Conservation (phyloP, 2,888 invertebrate species). For the Gari tellinella region DNA sequence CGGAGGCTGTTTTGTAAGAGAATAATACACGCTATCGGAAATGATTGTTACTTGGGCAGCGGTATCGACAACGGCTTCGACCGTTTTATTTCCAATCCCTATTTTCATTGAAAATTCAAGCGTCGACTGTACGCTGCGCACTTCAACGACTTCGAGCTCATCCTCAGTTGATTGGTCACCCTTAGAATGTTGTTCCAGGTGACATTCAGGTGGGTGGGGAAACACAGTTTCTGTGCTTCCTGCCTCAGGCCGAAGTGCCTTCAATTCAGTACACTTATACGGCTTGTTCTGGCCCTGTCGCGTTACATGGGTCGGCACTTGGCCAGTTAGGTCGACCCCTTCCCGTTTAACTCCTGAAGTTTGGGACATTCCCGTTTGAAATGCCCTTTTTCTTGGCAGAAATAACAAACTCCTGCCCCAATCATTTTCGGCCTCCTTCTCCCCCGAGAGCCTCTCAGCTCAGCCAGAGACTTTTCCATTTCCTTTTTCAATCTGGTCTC, state of each 20-base stretch:
- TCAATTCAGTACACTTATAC: no score
- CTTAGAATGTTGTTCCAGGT: no score
- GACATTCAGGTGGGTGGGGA: no score
- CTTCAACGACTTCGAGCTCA: no score
- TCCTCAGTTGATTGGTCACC: no score
- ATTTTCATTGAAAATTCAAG: slow-evolving; percentile 20
- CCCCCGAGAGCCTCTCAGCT: not conserved
- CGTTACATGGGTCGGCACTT: slow-evolving; percentile 1
- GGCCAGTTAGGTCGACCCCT: slow-evolving; percentile 7
- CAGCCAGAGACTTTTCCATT: no score
- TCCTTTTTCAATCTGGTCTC: no score
- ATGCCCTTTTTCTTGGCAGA: slow-evolving; percentile 14
- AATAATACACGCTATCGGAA: slow-evolving; percentile 36
- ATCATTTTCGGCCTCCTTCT: not conserved
- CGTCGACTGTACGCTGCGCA: slow-evolving; percentile 19
- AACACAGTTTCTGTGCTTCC: no score
- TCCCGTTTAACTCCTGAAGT: not conserved
- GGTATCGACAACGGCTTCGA: slow-evolving; percentile 35
- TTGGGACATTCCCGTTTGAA: slow-evolving; percentile 24
- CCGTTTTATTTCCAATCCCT: not conserved
- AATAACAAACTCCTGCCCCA: not conserved
- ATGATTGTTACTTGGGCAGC: slow-evolving; percentile 56
- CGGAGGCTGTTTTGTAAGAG: slow-evolving; percentile 19
- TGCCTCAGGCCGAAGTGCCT: no score
- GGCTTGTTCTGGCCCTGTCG: not conserved